These are phyloP conservation scores for Hyperopisus bebe DNA, from an alignment of 2,113 vertebrate species.

Conservation along the genomic window DNA sequence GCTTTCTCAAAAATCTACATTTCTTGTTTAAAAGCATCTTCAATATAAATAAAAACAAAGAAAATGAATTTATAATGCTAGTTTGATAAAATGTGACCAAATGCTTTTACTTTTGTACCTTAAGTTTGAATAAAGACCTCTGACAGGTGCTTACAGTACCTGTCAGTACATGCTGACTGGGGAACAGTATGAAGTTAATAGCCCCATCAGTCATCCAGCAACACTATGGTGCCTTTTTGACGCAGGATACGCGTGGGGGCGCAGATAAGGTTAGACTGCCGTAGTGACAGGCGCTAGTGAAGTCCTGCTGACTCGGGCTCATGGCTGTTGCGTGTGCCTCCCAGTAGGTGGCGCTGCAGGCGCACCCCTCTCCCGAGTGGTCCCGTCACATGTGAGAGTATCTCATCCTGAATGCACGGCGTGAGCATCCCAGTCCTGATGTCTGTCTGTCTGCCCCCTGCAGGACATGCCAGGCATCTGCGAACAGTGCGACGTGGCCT, in stretches of 20 bases:
- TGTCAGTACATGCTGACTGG: not conserved
- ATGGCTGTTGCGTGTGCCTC: not conserved
- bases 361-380: too few relatives aligned
- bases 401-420: too few relatives aligned
- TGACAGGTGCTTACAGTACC: not conserved
- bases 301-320: not conserved
- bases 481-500: slow-evolving; percentile 89
- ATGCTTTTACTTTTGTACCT: not conserved
- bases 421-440: not conserved
- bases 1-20: not conserved
- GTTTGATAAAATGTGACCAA: not conserved
- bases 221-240: not conserved
- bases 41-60: not conserved
- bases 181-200: not conserved
- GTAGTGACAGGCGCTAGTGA: not conserved
- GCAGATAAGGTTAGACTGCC: not conserved
- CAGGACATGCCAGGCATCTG: slow-evolving; percentile 81
- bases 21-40: not conserved
- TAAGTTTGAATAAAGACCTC: not conserved
- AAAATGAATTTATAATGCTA: not conserved
- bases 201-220: not conserved
- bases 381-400: not conserved
- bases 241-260: not conserved
- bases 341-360: not conserved
- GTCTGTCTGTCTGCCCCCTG: slow-evolving; percentile 28